Evolutionary conservation across 2,888 invertebrate species (phyloP).

Genomic region (Polyommatus iphigenia): DNA sequence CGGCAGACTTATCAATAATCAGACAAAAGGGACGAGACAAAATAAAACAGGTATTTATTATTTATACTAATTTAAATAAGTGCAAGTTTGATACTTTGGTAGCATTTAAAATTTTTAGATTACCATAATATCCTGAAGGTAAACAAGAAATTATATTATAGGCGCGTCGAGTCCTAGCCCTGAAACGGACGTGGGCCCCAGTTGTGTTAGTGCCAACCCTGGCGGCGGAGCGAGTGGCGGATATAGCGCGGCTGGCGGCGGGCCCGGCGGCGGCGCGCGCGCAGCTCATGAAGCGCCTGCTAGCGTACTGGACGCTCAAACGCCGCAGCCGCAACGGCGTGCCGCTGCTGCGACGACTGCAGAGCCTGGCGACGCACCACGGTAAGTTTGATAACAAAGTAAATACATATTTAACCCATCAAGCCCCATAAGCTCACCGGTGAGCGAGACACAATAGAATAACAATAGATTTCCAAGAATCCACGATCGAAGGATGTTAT

Average conservation of each 20-base stretch:
- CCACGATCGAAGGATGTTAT: too few species aligned
- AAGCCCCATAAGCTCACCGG: too few species aligned
- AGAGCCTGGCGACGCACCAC: conserved; percentile 56
- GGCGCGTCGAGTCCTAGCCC: conserved; percentile 91
- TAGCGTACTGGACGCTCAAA: conserved; percentile 98
- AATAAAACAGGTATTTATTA: conserved; percentile 84
- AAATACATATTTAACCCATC: too few species aligned
- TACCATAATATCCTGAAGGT: not conserved
- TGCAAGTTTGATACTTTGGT: not conserved
- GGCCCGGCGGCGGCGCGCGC: conserved; percentile 84
- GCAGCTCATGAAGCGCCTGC: conserved; percentile 91
- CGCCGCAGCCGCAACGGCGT: conserved; percentile 97
- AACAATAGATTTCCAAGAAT: too few species aligned
- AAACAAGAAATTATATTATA: conserved; percentile 38
- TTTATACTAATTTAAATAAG: too few species aligned
- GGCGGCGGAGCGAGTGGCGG: conserved; percentile 91
- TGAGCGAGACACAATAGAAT: too few species aligned
- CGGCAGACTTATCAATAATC: conserved; percentile 63
- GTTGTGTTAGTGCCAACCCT: conserved; percentile 96
- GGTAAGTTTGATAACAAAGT: conserved; percentile 43
- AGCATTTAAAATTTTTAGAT: not conserved
- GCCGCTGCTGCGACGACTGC: conserved; percentile 88
- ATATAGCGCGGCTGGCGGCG: conserved; percentile 89
- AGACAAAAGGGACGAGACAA: conserved; percentile 87
- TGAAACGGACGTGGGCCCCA: conserved; percentile 94